phyloP scores from a whole-genome alignment of 1,140 invertebrate species.

The Aricia agestis region DNA sequence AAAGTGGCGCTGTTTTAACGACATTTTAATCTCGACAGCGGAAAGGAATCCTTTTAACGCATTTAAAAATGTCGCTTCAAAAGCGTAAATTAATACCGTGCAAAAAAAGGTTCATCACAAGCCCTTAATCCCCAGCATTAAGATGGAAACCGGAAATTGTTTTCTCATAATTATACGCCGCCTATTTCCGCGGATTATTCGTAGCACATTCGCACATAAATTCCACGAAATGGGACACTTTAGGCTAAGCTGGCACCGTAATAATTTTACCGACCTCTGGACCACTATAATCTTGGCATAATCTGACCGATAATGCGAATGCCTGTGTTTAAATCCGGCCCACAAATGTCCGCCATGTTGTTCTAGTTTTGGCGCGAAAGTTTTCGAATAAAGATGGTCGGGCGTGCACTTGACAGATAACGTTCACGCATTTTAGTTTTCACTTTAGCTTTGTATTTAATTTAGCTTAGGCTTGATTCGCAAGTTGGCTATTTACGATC shows the following conservation, averaged over 20 bases:
- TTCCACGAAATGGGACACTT: conserved; percentile 67
- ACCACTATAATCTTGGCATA: conserved; percentile 71
- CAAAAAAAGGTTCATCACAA: conserved; percentile 39
- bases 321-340: conserved; percentile 65
- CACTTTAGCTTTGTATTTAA: conserved; percentile 9
- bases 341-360: conserved; percentile 47
- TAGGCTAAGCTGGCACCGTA: conserved; percentile 65
- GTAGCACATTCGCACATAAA: conserved; percentile 70
- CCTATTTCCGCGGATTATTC: conserved; percentile 53
- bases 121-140: conserved; percentile 63
- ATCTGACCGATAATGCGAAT: conserved; percentile 68
- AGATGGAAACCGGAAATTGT: conserved; percentile 70
- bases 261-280: conserved; percentile 59
- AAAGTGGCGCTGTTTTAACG: conserved; percentile 4
- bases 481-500: not conserved
- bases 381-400: conserved; percentile 58
- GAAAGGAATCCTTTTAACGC: conserved; percentile 9
- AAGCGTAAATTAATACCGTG: conserved; percentile 36
- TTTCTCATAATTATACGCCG: conserved; percentile 71
- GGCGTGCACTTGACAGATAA: conserved; percentile 30
- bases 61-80: conserved; percentile 20
- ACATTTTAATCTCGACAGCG: conserved; percentile 6
- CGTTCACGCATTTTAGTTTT: conserved; percentile 11
- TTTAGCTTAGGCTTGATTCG: not conserved
- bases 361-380: conserved; percentile 53